Base-by-base conservation (phyloP, 2,888 invertebrate genomes). In the Ellobium chinense region DNA sequence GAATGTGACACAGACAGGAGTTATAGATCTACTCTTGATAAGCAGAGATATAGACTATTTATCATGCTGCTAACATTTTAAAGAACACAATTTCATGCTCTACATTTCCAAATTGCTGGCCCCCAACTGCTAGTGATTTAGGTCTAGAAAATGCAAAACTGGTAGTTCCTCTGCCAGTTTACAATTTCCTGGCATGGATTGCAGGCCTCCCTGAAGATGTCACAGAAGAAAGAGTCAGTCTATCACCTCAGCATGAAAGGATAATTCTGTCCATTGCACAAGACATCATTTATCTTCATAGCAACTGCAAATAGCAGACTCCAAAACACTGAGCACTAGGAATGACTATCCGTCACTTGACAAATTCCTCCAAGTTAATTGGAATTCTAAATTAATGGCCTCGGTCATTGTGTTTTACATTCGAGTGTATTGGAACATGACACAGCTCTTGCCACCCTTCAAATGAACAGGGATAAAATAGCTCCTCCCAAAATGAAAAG, bases 351-450 rank as follows among this genome's bases (percentile, higher is more conserved):
- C 46, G 46, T 46, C 46, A 46, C 18, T 7, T 46, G 46, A 46
- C 46, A 46, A 46, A 46, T 46, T 69, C 69, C 24, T 39, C 69
- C 5, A 69, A 37, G 24, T 36, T 69, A 18, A 29, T 34, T 24
- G 29, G 31, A 12, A 31, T 74, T 18, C 36, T 74, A 24, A 74
- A n/a, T n/a, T n/a, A n/a, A 74, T 34, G 60, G 60, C 9, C 39
- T 60, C 39, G 74, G 74, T n/a, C 74, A 74, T 34, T 74, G 62
- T 24, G 58, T 60, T 39, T 74, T 60, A 60, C 58, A 74, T 60
- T 74, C 60, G n/a, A 31, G 31, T 21, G 39, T 34, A 3, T 36
- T 74, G 29, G 74, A 62, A 74, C 63, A 74, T 74, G 74, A 74
- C 34, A 74, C 74, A 21, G 60, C 74, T 21, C 31, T 74, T 27